These are phyloP conservation scores for Dasypus novemcinctus DNA, from an alignment of 2,113 vertebrate genomes.

Conservation along the genomic window DNA sequence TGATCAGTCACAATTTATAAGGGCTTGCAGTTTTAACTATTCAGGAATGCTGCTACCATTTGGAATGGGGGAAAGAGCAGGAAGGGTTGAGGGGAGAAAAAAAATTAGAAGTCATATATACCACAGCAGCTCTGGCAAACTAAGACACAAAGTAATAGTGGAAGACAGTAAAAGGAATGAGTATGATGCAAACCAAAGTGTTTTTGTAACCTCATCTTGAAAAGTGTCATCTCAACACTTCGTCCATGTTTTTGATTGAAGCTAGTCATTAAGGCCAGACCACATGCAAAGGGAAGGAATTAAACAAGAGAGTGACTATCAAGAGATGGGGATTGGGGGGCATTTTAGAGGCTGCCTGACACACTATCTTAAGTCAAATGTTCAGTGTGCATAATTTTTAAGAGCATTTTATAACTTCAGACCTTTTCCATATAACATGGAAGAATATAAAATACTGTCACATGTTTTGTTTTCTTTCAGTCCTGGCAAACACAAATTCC, in stretches of 20 bases:
- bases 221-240: not conserved
- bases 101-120: no score
- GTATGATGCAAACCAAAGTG: not conserved
- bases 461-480: slow-evolving; percentile 59
- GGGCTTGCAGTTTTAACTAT: no score
- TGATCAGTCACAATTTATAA: no score
- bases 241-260: slow-evolving; percentile 1
- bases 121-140: no score
- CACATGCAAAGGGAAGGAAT: not conserved
- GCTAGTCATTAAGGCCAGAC: not conserved
- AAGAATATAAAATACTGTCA: slow-evolving; percentile 34
- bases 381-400: not conserved
- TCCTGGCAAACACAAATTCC: slow-evolving; percentile 54
- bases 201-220: slow-evolving; percentile 20
- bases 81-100: no score
- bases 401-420: slow-evolving; percentile 11
- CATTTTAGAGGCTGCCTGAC: not conserved
- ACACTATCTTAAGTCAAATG: not conserved
- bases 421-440: not conserved
- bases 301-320: not conserved
- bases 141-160: not conserved
- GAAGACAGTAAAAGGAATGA: not conserved
- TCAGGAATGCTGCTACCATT: no score
- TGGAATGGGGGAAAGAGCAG: no score
- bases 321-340: not conserved